Base-by-base conservation (phyloP, 1,140 invertebrate species). In the Brachionus manjavacas region DNA sequence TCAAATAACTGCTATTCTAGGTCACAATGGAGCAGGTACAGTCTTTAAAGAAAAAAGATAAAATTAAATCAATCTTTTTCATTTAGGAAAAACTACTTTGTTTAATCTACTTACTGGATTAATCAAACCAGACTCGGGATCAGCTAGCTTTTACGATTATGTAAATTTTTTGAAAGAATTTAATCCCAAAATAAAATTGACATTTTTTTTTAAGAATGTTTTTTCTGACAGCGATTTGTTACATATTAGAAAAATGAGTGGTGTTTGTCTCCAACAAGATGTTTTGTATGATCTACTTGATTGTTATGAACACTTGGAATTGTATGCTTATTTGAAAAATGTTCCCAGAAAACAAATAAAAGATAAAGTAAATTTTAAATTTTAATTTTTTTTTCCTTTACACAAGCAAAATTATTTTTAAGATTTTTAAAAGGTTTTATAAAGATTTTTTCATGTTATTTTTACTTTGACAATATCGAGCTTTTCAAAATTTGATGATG, bases 1-100 rank as follows among this genome's bases (percentile, higher is more conserved):
- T 8, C 93, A 95, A 88, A 94, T 97, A 84, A 96, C 95, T 4
- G 93, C 93, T 4, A 81, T 81, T 43, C 89, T 97, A 52, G 95
- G 95, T 0, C 95, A 95, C 87, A 96, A 96, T 88, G 95, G 95
- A 70, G 52, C 79, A 43, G 52, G 68, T 72, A 7, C 28, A 35
- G 6, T 35, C 31, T 35, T 35, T 35, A 41, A 41, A 41, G 9
- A 11, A 46, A 46, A 46, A 46, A 46, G 4, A 14, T 46, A 4
- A 2, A 46, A 46, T 14, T 46, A 0, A 46, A 46, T n/a, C 7
- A 46, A 46, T n/a, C 14, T 46, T 35, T 35, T 0, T 35, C 31
- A 35, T 35, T 35, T 94, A 79, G 94, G 94, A 4, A 84, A 84
- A 70, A 70, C 81, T 55, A 84, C 81, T n/a, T 72, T 85, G 11